Conservation (phyloP, 2,888 invertebrate genomes). For the Drosophila cracens region DNA sequence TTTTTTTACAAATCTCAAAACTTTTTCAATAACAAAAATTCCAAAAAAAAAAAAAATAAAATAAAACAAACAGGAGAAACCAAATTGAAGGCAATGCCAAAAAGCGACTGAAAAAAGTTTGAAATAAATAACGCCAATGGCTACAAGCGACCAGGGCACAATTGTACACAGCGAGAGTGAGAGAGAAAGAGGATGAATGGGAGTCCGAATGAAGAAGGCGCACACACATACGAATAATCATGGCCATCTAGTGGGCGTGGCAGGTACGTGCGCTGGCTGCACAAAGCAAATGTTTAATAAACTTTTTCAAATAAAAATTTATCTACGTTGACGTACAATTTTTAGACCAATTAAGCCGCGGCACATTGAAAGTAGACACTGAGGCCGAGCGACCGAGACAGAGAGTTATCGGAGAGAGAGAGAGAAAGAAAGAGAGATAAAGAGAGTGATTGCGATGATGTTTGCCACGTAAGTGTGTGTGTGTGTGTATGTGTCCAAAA, state of each 20-base stretch:
- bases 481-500: conserved; percentile 11
- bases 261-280: conserved; percentile 70
- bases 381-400: conserved; percentile 3
- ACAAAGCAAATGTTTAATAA: conserved; percentile 78
- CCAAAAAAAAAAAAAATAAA: conserved; percentile 29
- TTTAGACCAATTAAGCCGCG: conserved; percentile 80
- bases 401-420: neutral
- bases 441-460: conserved; percentile 1
- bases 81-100: conserved; percentile 54
- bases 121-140: conserved; percentile 69
- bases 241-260: conserved; percentile 25
- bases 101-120: conserved; percentile 70
- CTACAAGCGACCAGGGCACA: conserved; percentile 60
- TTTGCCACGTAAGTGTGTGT: conserved; percentile 14
- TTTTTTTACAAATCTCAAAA: conserved; percentile 67
- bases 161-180: conserved; percentile 28
- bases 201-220: neutral
- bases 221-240: conserved; percentile 14
- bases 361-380: conserved; percentile 37
- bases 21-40: conserved; percentile 77
- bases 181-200: neutral
- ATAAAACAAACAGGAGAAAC: conserved; percentile 14
- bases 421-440: neutral
- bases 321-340: conserved; percentile 81
- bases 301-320: conserved; percentile 80